Evolutionary conservation across 2,797 vertebrate genomes (phyloP).

Genomic region (Rhinogobio ventralis): DNA sequence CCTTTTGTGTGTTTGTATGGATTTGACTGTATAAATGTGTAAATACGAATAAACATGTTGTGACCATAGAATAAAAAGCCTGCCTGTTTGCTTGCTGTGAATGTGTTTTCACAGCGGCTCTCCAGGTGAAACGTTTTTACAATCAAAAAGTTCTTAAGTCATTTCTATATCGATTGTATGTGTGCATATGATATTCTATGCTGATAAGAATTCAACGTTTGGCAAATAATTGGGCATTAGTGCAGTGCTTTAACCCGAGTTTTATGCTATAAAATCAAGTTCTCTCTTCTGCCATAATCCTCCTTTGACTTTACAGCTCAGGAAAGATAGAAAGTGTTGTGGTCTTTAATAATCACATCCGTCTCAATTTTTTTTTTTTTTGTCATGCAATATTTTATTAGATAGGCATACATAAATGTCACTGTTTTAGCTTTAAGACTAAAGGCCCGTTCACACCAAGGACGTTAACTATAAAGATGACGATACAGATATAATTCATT

Average conservation of each 20-base stretch:
- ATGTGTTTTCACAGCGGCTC: slow-evolving; percentile 36
- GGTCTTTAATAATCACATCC: neutral
- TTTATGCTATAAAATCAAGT: neutral
- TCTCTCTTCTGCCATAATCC: neutral
- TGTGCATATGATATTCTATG: neutral
- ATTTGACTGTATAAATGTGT: slow-evolving; percentile 80
- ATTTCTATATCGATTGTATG: slow-evolving; percentile 11
- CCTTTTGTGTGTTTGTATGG: slow-evolving; percentile 76
- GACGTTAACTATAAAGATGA: no score
- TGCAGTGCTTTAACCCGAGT: neutral
- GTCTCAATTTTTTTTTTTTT: neutral
- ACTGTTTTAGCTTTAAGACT: neutral
- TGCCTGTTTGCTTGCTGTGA: slow-evolving; percentile 42
- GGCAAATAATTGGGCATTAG: neutral
- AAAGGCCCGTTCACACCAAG: no score
- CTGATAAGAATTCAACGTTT: neutral
- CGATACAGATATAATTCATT: no score
- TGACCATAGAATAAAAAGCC: slow-evolving; percentile 80
- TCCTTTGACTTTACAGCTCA: neutral
- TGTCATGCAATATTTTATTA: neutral
- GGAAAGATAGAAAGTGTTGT: neutral
- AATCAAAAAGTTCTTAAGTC: slow-evolving; percentile 11
- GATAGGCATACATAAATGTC: neutral
- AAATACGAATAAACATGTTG: slow-evolving; percentile 78
- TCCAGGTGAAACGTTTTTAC: slow-evolving; percentile 46